A percentile compares a stretch with the other conserved stretches of the same genome.
phyloP scores from a whole-genome alignment of 2,888 invertebrate species.

The Eumacrocentrus americanus region DNA sequence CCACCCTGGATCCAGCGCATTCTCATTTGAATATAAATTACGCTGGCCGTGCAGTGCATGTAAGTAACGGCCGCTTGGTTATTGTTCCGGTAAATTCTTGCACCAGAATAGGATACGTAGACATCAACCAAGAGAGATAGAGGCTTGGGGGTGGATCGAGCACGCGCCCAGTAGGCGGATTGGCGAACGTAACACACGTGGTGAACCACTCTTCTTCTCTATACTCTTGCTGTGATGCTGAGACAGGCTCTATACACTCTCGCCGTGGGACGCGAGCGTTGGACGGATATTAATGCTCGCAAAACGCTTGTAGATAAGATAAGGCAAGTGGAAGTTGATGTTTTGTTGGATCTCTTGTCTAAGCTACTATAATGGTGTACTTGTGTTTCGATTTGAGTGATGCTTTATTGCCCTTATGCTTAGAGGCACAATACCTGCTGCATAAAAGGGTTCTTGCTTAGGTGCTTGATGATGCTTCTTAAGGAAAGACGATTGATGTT shows the following conservation, averaged over 20 bases:
- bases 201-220: constrained; percentile 25
- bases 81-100: constrained; percentile 44
- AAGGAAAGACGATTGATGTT: too few species aligned
- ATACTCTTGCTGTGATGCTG: constrained; percentile 2
- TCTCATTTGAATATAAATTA: background rate
- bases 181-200: constrained; percentile 22
- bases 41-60: too few species aligned
- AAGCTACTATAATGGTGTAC: constrained; percentile 2
- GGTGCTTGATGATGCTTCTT: background rate
- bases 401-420: background rate
- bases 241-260: constrained; percentile 19
- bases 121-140: constrained; percentile 18
- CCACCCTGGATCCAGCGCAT: constrained; percentile 20
- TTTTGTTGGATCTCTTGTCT: constrained; percentile 4
- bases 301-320: constrained; percentile 25
- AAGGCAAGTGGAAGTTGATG: constrained; percentile 12
- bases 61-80: constrained; percentile 30
- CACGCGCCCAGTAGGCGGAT: constrained; percentile 26
- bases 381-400: background rate
- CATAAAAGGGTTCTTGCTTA: too few species aligned
- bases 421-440: too few species aligned
- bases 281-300: constrained; percentile 29
- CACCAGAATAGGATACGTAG: constrained; percentile 35
- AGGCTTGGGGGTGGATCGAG: constrained; percentile 15
- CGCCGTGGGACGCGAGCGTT: constrained; percentile 19